Percentiles rank a stretch among this genome's conserved stretches.
Evolutionary conservation across 1,140 invertebrate genomes (phyloP).

Genomic region (Eumeta japonica): DNA sequence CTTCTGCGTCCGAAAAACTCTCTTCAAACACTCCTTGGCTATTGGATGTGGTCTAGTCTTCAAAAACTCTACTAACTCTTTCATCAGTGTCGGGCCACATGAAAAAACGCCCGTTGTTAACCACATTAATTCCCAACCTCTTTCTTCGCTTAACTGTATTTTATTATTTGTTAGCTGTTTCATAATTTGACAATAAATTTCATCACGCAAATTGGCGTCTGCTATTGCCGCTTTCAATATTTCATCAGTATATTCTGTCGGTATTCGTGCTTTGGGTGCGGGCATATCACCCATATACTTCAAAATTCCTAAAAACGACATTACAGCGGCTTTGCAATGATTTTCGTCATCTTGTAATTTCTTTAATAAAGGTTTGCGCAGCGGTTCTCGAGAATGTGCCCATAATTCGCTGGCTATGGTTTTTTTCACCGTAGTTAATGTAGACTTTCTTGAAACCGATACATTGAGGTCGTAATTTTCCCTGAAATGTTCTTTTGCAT

Average conservation of each 20-base stretch:
- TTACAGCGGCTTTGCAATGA: constrained; percentile 71
- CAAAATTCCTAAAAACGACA: constrained; percentile 77
- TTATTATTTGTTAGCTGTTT: constrained; percentile 90
- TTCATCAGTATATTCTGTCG: constrained; percentile 80
- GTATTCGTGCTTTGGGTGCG: constrained; percentile 66
- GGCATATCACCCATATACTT: constrained; percentile 96
- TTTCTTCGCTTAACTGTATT: constrained; percentile 78
- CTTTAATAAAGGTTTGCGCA: constrained; percentile 83
- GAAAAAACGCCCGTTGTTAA: constrained; percentile 83
- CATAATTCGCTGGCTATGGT: constrained; percentile 69
- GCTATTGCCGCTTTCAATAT: constrained; percentile 83
- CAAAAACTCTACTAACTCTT: constrained; percentile 72
- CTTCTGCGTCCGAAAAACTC: constrained; percentile 77
- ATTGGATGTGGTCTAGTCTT: constrained; percentile 74
- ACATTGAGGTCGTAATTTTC: constrained; percentile 45
- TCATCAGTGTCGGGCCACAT: constrained; percentile 62
- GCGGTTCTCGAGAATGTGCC: constrained; percentile 79
- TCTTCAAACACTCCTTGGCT: constrained; percentile 77
- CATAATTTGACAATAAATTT: constrained; percentile 93
- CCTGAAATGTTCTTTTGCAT: constrained; percentile 80
- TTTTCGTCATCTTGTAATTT: constrained; percentile 77
- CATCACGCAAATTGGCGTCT: constrained; percentile 80
- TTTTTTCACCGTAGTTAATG: constrained; percentile 64
- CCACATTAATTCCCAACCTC: constrained; percentile 94
- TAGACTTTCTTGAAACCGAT: constrained; percentile 64